Evolutionary conservation across 2,113 vertebrate genomes (phyloP).

Genomic region (Myocastor coypus): DNA sequence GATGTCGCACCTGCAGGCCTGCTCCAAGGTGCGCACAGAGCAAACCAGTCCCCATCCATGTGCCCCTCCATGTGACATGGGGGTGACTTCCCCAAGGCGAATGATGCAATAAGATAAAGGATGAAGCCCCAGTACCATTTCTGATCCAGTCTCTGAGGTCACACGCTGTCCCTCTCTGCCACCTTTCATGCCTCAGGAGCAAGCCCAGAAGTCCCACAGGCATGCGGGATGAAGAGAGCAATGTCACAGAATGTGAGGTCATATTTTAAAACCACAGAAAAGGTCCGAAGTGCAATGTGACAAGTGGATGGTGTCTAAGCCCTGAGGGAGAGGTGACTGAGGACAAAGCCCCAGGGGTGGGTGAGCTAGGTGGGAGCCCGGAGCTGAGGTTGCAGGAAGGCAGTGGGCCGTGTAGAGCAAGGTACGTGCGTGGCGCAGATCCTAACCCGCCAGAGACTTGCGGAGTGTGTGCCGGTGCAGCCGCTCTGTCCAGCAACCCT

Average conservation of each 20-base stretch:
- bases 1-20: background rate
- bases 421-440: background rate
- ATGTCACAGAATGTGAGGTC: background rate
- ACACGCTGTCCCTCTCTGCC: background rate
- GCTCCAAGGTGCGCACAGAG: background rate
- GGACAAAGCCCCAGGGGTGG: background rate
- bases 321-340: background rate
- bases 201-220: background rate
- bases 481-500: fast-evolving
- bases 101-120: background rate
- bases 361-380: background rate
- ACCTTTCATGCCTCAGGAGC: background rate
- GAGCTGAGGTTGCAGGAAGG: background rate
- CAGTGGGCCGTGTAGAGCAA: background rate
- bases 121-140: background rate
- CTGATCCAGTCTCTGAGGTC: background rate
- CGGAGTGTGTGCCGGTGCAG: background rate
- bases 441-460: no score
- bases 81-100: fast-evolving
- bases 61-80: background rate
- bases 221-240: background rate
- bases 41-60: background rate
- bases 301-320: background rate
- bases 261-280: background rate
- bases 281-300: background rate